Evolutionary conservation across 2,113 vertebrate genomes (phyloP), one percentile per base, ranked within the genome.

Genomic region (Cyphomyrus discorhynchus): DNA sequence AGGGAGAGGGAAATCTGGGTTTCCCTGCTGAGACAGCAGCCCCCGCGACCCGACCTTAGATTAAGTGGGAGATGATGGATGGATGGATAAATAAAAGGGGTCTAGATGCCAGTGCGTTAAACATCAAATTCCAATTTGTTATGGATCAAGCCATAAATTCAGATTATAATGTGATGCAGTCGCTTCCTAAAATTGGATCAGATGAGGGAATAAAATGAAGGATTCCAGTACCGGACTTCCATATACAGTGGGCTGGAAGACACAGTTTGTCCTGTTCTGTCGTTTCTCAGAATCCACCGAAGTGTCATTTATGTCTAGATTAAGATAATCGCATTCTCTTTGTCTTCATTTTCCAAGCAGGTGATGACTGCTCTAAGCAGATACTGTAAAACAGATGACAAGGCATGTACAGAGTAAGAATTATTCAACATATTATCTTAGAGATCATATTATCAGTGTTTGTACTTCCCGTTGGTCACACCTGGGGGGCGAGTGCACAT

Each of bases 261-360:
- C 42, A 84, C 39, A 84, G 39, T 47, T 42, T 42, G 19, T 84
- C 45, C 2, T 21, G 8, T n/a, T 47, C 45, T 84, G 45, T 84
- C 24, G 19, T n/a, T 11, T 39, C 19, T n/a, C 17, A n/a, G 45
- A 11, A 47, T 84, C 45, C 21, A 11, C 42, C 5, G 2, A 24
- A 84, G 10, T 24, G 39, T 84, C 82, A 84, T 47, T 84, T 84
- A 45, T 84, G 21, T 84, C 19, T 84, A 42, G 19, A n/a, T 8
- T 46, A 84, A 9, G 39, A 84, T 84, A 24, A 84, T 84, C 42
- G 0, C 21, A 3, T 24, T 84, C 45, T 47, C 21, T 84, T 39
- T 42, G 82, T 84, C 39, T 84, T 84, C 82, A 84, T 84, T 84
- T n/a, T 84, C 80, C 35, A 24, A 84, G 82, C 82, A 84, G 21